Conservation (phyloP, 2,113 vertebrate species). For the cattle (Bos taurus) region ARS-UCD2.0 NC_037328.1:143746001-143746500, state of each 20-base stretch:
- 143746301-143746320: background rate
- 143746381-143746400: background rate
- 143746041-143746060: constrained; percentile 8
- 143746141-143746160: constrained; percentile 87
- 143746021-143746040: background rate
- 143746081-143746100: background rate
- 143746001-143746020: accelerated
- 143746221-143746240: background rate
- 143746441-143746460: background rate
- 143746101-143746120: constrained; percentile 8
- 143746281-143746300: background rate
- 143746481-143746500: background rate
- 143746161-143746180: background rate
- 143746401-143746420: background rate
- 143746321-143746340: background rate
- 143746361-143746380: background rate
- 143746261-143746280: background rate
- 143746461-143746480: no score
- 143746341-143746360: background rate
- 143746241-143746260: background rate
- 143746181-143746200: background rate
- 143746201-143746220: background rate
- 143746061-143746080: background rate
- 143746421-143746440: background rate
- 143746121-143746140: constrained; percentile 56